Percentiles rank a stretch among this genome's conserved stretches.
Conservation (phyloP, 2,797 vertebrate genomes). For the Scyliorhinus canicula region DNA sequence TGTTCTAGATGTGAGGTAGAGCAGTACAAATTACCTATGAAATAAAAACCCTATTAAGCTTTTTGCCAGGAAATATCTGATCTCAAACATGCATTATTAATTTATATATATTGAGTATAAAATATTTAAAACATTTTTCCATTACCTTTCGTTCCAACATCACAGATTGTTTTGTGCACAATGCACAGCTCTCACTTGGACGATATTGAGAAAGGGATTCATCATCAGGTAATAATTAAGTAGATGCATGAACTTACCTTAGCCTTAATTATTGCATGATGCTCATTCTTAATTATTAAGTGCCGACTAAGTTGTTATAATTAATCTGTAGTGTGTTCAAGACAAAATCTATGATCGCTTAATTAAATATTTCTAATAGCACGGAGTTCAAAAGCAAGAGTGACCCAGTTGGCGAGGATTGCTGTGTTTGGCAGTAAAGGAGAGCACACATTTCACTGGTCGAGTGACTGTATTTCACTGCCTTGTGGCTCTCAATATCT, state of each 20-base stretch:
- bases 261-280: background rate
- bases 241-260: background rate
- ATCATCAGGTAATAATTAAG: background rate
- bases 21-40: background rate
- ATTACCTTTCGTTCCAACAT: background rate
- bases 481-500: background rate
- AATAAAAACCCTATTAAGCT: background rate
- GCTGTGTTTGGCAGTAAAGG: background rate
- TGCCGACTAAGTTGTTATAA: background rate
- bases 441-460: background rate
- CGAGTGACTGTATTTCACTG: background rate
- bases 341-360: background rate
- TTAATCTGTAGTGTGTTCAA: background rate
- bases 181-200: background rate
- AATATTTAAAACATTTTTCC: conserved; percentile 27
- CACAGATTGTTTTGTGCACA: background rate
- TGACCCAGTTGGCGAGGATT: background rate
- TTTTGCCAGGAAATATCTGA: background rate
- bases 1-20: background rate
- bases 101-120: conserved; percentile 30
- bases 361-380: background rate
- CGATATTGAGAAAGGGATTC: background rate
- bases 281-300: conserved; percentile 4
- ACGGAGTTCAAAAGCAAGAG: background rate
- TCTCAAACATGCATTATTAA: conserved; percentile 26